Evolutionary conservation across 1,140 invertebrate species (phyloP).

Genomic region (Aphaenogaster floridana): DNA sequence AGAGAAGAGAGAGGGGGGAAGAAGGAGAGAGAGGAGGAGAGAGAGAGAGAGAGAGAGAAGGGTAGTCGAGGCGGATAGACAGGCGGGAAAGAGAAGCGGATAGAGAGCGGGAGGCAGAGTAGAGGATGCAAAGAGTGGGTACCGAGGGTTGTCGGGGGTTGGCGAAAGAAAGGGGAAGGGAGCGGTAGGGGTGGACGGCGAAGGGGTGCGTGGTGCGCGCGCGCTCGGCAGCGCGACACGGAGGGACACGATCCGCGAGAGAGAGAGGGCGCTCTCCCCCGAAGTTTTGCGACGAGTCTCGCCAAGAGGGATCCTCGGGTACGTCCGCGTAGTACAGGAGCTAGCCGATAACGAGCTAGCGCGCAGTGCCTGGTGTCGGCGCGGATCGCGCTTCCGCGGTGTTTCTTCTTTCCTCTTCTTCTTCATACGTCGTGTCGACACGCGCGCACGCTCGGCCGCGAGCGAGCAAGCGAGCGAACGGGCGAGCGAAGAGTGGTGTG

Average conservation of each 20-base stretch:
- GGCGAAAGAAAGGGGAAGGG: slow-evolving; percentile 28
- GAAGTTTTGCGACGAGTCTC: slow-evolving; percentile 69
- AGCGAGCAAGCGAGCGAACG: slow-evolving; percentile 4
- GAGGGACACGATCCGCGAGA: slow-evolving; percentile 60
- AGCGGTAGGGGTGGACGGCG: slow-evolving; percentile 33
- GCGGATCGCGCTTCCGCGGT: slow-evolving; percentile 67
- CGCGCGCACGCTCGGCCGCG: slow-evolving; percentile 58
- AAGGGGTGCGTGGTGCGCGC: slow-evolving; percentile 43
- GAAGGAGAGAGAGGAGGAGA: slow-evolving; percentile 11
- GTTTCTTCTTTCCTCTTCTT: slow-evolving; percentile 50
- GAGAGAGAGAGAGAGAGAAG: slow-evolving; percentile 1
- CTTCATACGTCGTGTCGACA: slow-evolving; percentile 45
- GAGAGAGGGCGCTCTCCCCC: slow-evolving; percentile 67
- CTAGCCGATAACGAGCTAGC: slow-evolving; percentile 62
- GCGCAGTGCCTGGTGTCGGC: slow-evolving; percentile 72
- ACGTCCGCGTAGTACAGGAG: slow-evolving; percentile 63
- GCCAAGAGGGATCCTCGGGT: slow-evolving; percentile 71
- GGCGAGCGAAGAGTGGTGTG: slow-evolving; percentile 43
- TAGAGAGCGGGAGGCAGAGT: slow-evolving; percentile 7
- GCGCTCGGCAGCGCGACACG: slow-evolving; percentile 59
- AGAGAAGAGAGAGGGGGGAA: background rate
- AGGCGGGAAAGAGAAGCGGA: slow-evolving; percentile 2
- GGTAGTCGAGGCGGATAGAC: background rate
- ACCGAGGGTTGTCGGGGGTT: slow-evolving; percentile 14
- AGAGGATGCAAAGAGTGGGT: slow-evolving; percentile 42